These are phyloP conservation scores for Ennomos erosarius DNA, from an alignment of 2,888 invertebrate species.

Conservation along the genomic window DNA sequence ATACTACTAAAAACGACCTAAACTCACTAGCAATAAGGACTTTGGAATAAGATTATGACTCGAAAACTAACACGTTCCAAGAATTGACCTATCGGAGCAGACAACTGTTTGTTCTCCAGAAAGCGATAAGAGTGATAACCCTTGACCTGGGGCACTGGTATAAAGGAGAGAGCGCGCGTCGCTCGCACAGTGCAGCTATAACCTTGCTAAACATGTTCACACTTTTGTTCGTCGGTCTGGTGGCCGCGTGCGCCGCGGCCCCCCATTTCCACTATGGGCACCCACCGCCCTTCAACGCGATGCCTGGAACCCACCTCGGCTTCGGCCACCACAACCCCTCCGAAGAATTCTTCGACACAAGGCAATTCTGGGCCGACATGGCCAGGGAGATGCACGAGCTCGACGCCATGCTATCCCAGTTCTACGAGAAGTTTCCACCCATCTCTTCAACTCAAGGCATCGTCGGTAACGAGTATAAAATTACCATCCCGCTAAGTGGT, in stretches of 20 bases:
- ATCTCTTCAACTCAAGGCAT: constrained; percentile 48
- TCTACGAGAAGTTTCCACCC: constrained; percentile 57
- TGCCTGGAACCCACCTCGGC: constrained; percentile 17
- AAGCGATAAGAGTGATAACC: constrained; percentile 61
- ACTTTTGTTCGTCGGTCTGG: constrained; percentile 50
- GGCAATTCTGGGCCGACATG: constrained; percentile 62
- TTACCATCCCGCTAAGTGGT: constrained; percentile 58
- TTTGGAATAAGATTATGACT: neutral
- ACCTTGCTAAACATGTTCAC: constrained; percentile 49
- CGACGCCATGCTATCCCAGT: constrained; percentile 56
- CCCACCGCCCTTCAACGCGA: constrained; percentile 24
- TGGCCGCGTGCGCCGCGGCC: constrained; percentile 62
- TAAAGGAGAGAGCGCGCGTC: constrained; percentile 41
- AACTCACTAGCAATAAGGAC: no score
- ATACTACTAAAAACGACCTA: no score
- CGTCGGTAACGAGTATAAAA: constrained; percentile 61
- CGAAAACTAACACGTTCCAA: constrained; percentile 25
- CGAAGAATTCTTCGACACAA: constrained; percentile 62
- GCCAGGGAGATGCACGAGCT: constrained; percentile 57
- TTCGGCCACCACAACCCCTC: constrained; percentile 28
- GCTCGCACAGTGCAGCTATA: constrained; percentile 37
- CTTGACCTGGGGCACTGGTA: constrained; percentile 53
- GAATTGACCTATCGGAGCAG: constrained; percentile 28
- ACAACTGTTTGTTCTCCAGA: constrained; percentile 48
- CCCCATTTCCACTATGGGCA: constrained; percentile 46